Percentiles rank a stretch among this genome's conserved stretches.
These are phyloP conservation scores for Tortricodes alternella DNA, from an alignment of 2,888 invertebrate species.

Conservation along the genomic window DNA sequence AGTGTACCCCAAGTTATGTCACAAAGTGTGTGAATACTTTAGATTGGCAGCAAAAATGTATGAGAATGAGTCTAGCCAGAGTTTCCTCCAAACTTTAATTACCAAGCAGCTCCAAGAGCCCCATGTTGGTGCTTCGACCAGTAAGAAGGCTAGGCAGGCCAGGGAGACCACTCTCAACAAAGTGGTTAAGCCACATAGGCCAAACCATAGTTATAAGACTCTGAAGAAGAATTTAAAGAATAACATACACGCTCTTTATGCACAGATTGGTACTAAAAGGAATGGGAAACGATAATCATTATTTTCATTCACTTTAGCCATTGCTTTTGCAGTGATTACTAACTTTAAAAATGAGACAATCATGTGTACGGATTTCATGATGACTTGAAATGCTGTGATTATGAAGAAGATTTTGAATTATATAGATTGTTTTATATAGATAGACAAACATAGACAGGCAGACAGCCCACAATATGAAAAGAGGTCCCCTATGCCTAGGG, in stretches of 20 bases:
- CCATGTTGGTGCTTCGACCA: background rate
- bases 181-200: background rate
- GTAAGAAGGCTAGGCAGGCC: background rate
- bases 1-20: slow-evolving; percentile 44
- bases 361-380: too few relatives aligned
- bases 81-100: slow-evolving; percentile 21
- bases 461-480: too few relatives aligned
- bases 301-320: background rate
- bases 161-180: slow-evolving; percentile 3
- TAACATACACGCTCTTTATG: slow-evolving; percentile 5
- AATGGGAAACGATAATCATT: slow-evolving; percentile 1
- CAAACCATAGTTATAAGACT: background rate
- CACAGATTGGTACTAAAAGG: slow-evolving; percentile 3
- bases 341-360: too few relatives aligned
- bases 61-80: slow-evolving; percentile 26
- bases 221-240: slow-evolving; percentile 11
- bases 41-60: slow-evolving; percentile 42
- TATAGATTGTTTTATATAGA: too few relatives aligned
- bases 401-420: too few relatives aligned
- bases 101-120: background rate
- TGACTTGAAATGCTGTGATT: too few relatives aligned
- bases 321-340: too few relatives aligned
- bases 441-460: too few relatives aligned
- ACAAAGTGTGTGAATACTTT: slow-evolving; percentile 39
- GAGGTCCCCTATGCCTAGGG: too few relatives aligned